Evolutionary conservation across 2,888 invertebrate species (phyloP), one percentile per base, ranked within the genome.

Genomic region (Heterodera filipjevi): DNA sequence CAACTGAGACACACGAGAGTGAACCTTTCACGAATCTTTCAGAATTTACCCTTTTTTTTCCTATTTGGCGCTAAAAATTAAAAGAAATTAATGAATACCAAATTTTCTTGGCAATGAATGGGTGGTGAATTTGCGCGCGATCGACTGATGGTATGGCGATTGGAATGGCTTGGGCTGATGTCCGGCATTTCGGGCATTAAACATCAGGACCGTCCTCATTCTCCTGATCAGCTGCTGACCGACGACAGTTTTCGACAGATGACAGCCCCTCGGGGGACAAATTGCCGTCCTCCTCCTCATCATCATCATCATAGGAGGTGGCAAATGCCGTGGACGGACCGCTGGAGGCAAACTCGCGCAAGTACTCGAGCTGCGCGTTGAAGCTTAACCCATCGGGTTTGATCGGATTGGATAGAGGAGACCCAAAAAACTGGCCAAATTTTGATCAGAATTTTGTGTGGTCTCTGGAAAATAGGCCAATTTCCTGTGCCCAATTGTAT

Each of bases 31-130:
- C n/a, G n/a, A n/a, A n/a, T n/a, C n/a, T n/a, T n/a, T n/a, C n/a
- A n/a, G n/a, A n/a, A n/a, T n/a, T n/a, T n/a, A n/a, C n/a, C n/a
- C n/a, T n/a, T n/a, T n/a, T n/a, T n/a, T n/a, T n/a, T n/a, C n/a
- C n/a, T n/a, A 1, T 68, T 5, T 3, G 27, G 19, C 5, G 33
- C 19, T 16, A 1, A 68, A 68, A 68, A 0, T 30, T 30, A 22
- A 10, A 70, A n/a, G 22, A 70, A 39, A 70, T 6, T 59, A 94
- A 93, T 91, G 97, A 98, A 90, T 89, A 87, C 32, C 88, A 86
- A 10, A 87, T 85, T 83, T 76, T 8, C 82, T 53, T 6, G 82
- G 82, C 66, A 82, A 77, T 27, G 75, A 75, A 64, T 75, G 75
- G 30, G 75, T 66, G 44, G 75, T 75, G 46, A 33, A 75, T n/a